Base-by-base conservation (phyloP, 2,113 vertebrate species). In the Sander vitreus region DNA sequence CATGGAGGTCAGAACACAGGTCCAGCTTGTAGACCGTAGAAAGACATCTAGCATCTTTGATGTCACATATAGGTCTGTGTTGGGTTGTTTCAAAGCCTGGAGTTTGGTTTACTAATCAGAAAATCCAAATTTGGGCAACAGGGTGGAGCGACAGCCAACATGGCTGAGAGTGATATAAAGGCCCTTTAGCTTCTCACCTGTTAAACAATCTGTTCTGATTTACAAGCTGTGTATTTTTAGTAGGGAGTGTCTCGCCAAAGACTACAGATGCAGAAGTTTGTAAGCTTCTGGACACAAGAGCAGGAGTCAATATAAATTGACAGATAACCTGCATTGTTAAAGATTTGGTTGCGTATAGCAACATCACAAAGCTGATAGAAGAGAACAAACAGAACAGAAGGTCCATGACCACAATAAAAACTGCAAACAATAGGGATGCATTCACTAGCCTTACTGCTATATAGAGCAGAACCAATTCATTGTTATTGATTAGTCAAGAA, bases 11-110 rank as follows among this genome's bases (percentile, higher is more conserved):
- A 51, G 62, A 73, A 63, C 71, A 53, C 53, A 25, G 33, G n/a
- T 69, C 84, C 33, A 59, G 69, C 54, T 75, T 71, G 68, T 87
- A 78, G 6, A 67, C 30, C 11, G 25, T 18, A 12, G 50, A 57
- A 27, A 75, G 21, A 64, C 51, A 43, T 21, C 33, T 36, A 16
- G 33, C 5, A 1, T 48, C n/a, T 73, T n/a, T 33, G n/a, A 36
- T 57, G 54, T 75, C 65, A 33, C 30, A 59, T 47, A 72, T 54
- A 51, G 27, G 27, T 65, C 54, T 30, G 30, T 21, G 59, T 9
- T 25, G 50, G 78, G 43, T 59, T 69, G 11, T 55, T 18, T 45
- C 23, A 16, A n/a, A 36, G 62, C 14, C 3, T 66, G 45, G 54
- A 4, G 27, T 73, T 64, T 12, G 57, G 30, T 39, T 85, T 19